Percentiles rank a stretch among this genome's conserved stretches.
These are phyloP conservation scores for Myopa tessellatipennis DNA, from an alignment of 2,888 invertebrate genomes.

Conservation along the genomic window DNA sequence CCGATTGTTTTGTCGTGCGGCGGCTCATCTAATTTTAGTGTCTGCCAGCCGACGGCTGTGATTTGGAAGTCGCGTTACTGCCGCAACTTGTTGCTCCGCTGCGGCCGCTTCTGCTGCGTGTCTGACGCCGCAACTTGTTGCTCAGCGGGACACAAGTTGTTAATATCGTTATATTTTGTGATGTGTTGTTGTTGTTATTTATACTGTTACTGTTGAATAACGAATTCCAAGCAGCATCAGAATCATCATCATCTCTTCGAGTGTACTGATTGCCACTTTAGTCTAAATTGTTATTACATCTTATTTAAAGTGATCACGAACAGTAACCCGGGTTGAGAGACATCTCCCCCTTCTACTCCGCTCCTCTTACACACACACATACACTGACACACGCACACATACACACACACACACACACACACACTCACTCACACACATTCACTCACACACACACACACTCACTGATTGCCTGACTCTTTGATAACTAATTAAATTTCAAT, in stretches of 20 bases:
- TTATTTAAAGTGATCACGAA: conserved; percentile 53
- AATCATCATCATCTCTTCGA: conserved; percentile 1
- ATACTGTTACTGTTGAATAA: neutral
- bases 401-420: neutral
- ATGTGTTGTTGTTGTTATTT: neutral
- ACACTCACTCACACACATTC: neutral
- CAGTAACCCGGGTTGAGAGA: neutral
- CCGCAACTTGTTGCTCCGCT: conserved; percentile 2
- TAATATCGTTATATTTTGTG: neutral
- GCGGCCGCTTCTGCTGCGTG: neutral
- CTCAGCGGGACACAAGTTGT: neutral
- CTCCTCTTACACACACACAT: neutral
- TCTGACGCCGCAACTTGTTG: conserved; percentile 13
- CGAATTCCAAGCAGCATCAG: neutral
- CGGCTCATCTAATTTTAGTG: conserved; percentile 28
- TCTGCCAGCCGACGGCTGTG: neutral
- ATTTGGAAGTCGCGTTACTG: neutral
- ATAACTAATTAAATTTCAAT: conserved; percentile 25
- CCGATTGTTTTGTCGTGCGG: neutral
- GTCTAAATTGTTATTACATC: conserved; percentile 59
- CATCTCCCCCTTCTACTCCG: neutral
- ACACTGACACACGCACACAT: neutral
- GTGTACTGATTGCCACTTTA: conserved; percentile 55
- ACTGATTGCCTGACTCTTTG: neutral
- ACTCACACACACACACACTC: too few species aligned